phyloP scores from a whole-genome alignment of 2,797 vertebrate genomes.

The Muscicapa comitata region DNA sequence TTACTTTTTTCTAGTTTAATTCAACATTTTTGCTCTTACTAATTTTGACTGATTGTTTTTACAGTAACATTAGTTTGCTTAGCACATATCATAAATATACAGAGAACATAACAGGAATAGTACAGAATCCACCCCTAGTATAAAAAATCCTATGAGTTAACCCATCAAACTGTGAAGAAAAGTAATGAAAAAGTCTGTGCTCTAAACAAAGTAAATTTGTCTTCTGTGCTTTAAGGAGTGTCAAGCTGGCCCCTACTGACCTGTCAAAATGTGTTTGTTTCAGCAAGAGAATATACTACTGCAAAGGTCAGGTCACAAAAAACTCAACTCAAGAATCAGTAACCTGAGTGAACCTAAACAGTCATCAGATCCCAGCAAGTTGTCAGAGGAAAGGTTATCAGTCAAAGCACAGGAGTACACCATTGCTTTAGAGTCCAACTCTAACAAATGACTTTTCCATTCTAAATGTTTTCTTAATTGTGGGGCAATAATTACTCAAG shows the following conservation, averaged over 20 bases:
- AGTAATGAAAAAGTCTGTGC: not conserved
- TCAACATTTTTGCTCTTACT: not conserved
- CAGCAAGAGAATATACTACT: constrained; percentile 1
- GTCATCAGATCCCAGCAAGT: not conserved
- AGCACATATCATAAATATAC: accelerated
- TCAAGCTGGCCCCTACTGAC: not conserved
- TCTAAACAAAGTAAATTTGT: not conserved
- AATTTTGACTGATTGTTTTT: not conserved
- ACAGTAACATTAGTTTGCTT: not conserved
- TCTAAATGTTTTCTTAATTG: constrained; percentile 51
- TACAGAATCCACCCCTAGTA: not conserved
- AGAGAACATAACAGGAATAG: not conserved
- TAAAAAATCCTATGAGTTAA: not conserved
- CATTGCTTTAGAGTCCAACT: constrained; percentile 1
- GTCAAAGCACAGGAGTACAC: not conserved
- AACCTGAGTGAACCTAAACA: constrained; percentile 10
- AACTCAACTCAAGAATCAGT: not conserved
- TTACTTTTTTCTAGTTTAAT: not conserved
- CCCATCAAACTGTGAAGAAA: not conserved
- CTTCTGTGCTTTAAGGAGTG: not conserved
- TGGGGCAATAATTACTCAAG: constrained; percentile 6
- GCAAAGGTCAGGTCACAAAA: constrained; percentile 42
- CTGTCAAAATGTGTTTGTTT: not conserved
- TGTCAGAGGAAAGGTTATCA: constrained; percentile 51
- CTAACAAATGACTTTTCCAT: constrained; percentile 60